Evolutionary conservation across 2,888 invertebrate genomes (phyloP), one percentile per base, ranked within the genome.

Genomic region (Xestia ashworthii): DNA sequence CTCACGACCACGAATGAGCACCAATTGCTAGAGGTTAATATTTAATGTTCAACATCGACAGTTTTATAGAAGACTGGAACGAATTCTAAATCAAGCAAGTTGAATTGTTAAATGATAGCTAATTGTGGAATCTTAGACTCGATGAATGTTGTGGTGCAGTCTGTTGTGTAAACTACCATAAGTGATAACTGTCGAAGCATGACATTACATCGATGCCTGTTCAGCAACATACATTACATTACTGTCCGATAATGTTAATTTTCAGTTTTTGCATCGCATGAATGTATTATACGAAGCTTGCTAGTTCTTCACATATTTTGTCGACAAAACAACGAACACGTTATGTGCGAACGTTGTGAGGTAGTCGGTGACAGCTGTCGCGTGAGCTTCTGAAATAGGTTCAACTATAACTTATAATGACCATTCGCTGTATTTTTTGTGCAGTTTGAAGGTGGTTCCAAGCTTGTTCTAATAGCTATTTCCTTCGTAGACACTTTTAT

Each of bases 171-270:
- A 74, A 38, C 41, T 58, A 32, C 64, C 58, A 12, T 50, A 64
- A 16, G 64, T 50, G 62, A 41, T 48, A 44, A 6, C 67, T 76
- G 70, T 44, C 81, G 48, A 44, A 60, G 66, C 81, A 71, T 73
- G 60, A 48, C 76, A 55, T 76, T 60, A 80, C 81, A 68, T 58
- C 67, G 71, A 83, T 68, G 71, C 68, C 50, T 68, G 64, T 22
- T n/a, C 73, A 67, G 48, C 58, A 68, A 73, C 71, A 74, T 76
- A 75, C 11, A 68, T 80, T 67, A 73, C 38, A 68, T 80, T 67
- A 73, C 38, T 64, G 64, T 16, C 19, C 22, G 41, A 38, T 62
- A 60, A 74, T 71, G 73, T 25, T 74, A 62, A 66, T 84, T 64
- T 67, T 60, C 41, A 48, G 14, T 55, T 71, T 74, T 81, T 69